These are phyloP conservation scores for Zonitis immaculata DNA, from an alignment of 2,888 invertebrate genomes.

Conservation along the genomic window DNA sequence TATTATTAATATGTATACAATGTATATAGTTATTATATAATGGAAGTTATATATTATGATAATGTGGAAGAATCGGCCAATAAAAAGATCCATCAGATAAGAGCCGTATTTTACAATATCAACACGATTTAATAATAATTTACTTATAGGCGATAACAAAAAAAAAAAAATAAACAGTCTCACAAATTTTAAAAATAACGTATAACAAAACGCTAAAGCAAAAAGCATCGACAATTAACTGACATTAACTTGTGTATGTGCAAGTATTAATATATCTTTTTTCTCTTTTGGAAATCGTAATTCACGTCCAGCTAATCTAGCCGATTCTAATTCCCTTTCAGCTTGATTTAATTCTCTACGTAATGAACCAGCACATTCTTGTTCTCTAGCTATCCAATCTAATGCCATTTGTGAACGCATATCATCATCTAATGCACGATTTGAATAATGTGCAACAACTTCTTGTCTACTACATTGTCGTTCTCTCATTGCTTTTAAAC, in stretches of 20 bases:
- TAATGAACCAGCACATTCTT: conserved; percentile 70
- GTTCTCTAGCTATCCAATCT: conserved; percentile 86
- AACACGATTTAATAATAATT: conserved; percentile 31
- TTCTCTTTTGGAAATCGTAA: conserved; percentile 93
- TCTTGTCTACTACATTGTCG: conserved; percentile 92
- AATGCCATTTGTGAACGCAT: conserved; percentile 96
- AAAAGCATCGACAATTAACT: conserved; percentile 33
- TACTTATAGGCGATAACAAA: conserved; percentile 28
- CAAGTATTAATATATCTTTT: conserved; percentile 87
- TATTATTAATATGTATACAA: not conserved
- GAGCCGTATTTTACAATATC: conserved; percentile 32
- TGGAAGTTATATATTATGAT: conserved; percentile 7
- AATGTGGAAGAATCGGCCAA: conserved; percentile 11
- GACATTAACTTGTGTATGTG: conserved; percentile 72
- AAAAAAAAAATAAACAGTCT: conserved; percentile 35
- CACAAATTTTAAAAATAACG: conserved; percentile 28
- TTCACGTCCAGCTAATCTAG: conserved; percentile 83
- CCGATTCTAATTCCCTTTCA: conserved; percentile 80
- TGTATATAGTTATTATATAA: conserved; percentile 6
- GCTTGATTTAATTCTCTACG: conserved; percentile 77
- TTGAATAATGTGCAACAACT: conserved; percentile 88
- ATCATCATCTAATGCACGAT: conserved; percentile 87
- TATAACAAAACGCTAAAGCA: conserved; percentile 18
- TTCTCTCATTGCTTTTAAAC: conserved; percentile 90
- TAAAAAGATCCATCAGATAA: conserved; percentile 29